Base-by-base conservation (phyloP, 2,113 vertebrate genomes). In the Marmota flaviventris region DNA sequence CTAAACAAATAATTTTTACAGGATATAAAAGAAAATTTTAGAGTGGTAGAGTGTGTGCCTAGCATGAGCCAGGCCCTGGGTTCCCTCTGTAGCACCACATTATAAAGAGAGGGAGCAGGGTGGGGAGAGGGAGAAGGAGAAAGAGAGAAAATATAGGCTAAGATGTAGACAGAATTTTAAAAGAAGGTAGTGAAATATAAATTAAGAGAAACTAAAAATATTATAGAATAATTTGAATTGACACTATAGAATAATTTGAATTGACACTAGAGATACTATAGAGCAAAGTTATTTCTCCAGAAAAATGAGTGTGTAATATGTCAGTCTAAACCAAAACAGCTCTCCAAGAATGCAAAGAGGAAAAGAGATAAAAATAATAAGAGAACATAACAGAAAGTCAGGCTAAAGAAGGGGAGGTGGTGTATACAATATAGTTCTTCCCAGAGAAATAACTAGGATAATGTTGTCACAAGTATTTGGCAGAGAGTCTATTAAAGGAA, bases 401-500 rank as follows among this genome's bases (percentile, higher is more conserved):
- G 25, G 29, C 45, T n/a, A 89, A 75, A 79, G 65, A 75, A 61
- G 37, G 51, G 11, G 79, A 79, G 56, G n/a, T 32, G 79, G 16
- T 37, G 53, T 61, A 45, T 6, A 65, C 67, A 75, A 51, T 32
- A 18, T 4, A 53, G 29, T 18, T 77, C 39, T 56, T 72, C 37
- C 22, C 9, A 56, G 48, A 84, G 45, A 85, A 85, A 77, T 24
- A 69, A 48, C 42, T 16, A 27, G 13, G 73, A 42, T 25, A 24
- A 63, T 17, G 16, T 20, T 32, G 16, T 79, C 34, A 37, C n/a
- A 79, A 84, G 9, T 34, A 39, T 45, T 65, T 8, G 22, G 32
- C n/a, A 89, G 53, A 77, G n/a, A 16, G 25, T 61, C 79, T 61
- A 32, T 76, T 72, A 56, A 77, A 86, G 85, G 70, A 93, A 90